Conservation (phyloP, 2,888 invertebrate genomes). For the Beris chalybata region DNA sequence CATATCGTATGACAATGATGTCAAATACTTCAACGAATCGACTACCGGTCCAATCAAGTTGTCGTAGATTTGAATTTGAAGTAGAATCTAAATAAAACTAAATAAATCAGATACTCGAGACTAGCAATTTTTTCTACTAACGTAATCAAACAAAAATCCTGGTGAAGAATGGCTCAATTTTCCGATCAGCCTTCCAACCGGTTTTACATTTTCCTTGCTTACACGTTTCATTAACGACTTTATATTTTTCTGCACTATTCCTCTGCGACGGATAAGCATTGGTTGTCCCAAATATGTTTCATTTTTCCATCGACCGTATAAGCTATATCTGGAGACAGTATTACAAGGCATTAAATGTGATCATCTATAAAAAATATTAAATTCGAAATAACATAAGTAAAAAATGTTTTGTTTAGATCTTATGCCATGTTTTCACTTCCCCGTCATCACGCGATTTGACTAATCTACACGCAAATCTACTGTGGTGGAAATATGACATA, state of each 20-base stretch:
- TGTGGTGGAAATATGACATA: too few relatives aligned
- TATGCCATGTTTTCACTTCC: too few relatives aligned
- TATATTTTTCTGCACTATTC: constrained; percentile 86
- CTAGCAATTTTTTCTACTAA: constrained; percentile 51
- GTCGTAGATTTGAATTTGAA: constrained; percentile 90
- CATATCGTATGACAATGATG: constrained; percentile 93
- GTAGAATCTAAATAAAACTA: constrained; percentile 59
- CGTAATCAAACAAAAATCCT: constrained; percentile 94
- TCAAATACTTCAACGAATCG: constrained; percentile 95
- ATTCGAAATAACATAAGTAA: too few relatives aligned
- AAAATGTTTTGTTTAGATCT: too few relatives aligned
- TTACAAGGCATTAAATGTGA: too few relatives aligned
- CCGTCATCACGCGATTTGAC: too few relatives aligned
- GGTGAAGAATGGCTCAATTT: constrained; percentile 97
- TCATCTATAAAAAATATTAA: too few relatives aligned
- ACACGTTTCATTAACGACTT: constrained; percentile 97
- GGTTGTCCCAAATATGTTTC: constrained; percentile 83
- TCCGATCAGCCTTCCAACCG: constrained; percentile 92
- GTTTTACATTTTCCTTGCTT: constrained; percentile 98
- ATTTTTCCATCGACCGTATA: constrained; percentile 97
- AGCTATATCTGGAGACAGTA: constrained; percentile 66
- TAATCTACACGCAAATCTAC: too few relatives aligned
- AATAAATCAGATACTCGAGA: constrained; percentile 3
- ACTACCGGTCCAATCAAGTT: constrained; percentile 96
- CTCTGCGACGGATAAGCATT: constrained; percentile 78